Base-by-base conservation (phyloP, 1,140 invertebrate genomes). In the Thereuonema tuberculata region DNA sequence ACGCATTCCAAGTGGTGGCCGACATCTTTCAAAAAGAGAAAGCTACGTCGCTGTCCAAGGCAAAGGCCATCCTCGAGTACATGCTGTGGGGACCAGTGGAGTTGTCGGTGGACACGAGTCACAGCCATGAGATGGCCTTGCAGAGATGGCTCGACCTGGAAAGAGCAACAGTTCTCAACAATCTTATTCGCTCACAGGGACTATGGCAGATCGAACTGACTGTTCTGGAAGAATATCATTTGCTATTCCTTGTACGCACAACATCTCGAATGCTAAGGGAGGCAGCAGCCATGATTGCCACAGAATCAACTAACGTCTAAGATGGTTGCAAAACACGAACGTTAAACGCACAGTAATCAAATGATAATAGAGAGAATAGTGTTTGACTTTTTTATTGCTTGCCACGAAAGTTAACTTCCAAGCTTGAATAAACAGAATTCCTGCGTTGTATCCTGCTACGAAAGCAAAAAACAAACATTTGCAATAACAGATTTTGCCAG, bases 61-160 rank as follows among this genome's bases (percentile, higher is more conserved):
- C 76, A 0, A 89, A 89, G 71, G 81, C 85, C 0, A 78, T 90
- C 0, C 69, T 91, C 26, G 87, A 91, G 68, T 87, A 86, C 66
- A 85, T 85, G 61, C 72, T 93, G 1, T 93, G 87, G 86, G 88
- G 87, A 1, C 88, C 87, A 1, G 79, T 84, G 14, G 85, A 87
- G 66, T 81, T 84, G 1, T 79, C 80, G 0, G 80, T 81, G 0
- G 79, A 79, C 3, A 85, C 86, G 61, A 76, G 83, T 2, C 84
- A 86, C 63, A 66, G 82, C 17, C 24, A 53, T 9, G 67, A 70
- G 50, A 55, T 58, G 14, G 82, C 82, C 0, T 67, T 89, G 1
- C 86, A 89, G 66, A 60, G 86, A 47, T 91, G 87, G 87, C 69
- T 91, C 43, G 87, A 90, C 67, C 72, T 90, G 14, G 86, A 89